phyloP scores from a whole-genome alignment of 2,888 invertebrate genomes.

The Teleiodes luculella region DNA sequence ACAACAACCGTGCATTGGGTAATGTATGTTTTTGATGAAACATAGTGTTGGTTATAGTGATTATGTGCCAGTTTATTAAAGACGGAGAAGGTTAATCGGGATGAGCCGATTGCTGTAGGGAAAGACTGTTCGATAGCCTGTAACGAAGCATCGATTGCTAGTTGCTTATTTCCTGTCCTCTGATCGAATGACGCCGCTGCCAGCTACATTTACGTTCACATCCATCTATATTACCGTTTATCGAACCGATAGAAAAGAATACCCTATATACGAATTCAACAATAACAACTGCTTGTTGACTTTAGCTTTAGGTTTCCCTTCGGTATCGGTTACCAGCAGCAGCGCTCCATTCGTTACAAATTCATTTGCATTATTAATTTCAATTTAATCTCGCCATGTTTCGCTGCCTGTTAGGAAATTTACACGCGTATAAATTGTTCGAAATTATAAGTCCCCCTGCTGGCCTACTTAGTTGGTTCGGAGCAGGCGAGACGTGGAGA shows the following conservation, averaged over 20 bases:
- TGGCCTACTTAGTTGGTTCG: slow-evolving; percentile 50
- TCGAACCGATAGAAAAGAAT: slow-evolving; percentile 3
- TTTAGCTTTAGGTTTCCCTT: neutral
- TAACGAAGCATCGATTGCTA: slow-evolving; percentile 45
- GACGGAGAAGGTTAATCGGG: slow-evolving; percentile 36
- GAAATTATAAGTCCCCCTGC: slow-evolving; percentile 31
- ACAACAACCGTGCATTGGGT: neutral
- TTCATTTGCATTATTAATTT: slow-evolving; percentile 19
- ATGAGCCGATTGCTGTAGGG: slow-evolving; percentile 34
- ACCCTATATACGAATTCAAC: neutral
- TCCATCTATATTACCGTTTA: slow-evolving; percentile 7
- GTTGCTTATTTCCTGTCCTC: slow-evolving; percentile 60
- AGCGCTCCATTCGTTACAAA: slow-evolving; percentile 1
- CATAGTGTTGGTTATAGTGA: slow-evolving; percentile 9
- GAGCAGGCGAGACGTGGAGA: slow-evolving; percentile 45
- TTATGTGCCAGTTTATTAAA: slow-evolving; percentile 20
- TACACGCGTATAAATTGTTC: slow-evolving; percentile 53
- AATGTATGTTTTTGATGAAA: neutral
- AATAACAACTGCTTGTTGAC: neutral
- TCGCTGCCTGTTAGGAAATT: slow-evolving; percentile 48
- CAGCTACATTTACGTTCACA: slow-evolving; percentile 29
- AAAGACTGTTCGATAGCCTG: slow-evolving; percentile 43
- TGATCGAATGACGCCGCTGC: slow-evolving; percentile 41
- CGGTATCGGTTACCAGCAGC: neutral
- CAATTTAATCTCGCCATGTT: slow-evolving; percentile 22